Conservation (phyloP, 2,797 vertebrate genomes). For the Hirundo rustica region DNA sequence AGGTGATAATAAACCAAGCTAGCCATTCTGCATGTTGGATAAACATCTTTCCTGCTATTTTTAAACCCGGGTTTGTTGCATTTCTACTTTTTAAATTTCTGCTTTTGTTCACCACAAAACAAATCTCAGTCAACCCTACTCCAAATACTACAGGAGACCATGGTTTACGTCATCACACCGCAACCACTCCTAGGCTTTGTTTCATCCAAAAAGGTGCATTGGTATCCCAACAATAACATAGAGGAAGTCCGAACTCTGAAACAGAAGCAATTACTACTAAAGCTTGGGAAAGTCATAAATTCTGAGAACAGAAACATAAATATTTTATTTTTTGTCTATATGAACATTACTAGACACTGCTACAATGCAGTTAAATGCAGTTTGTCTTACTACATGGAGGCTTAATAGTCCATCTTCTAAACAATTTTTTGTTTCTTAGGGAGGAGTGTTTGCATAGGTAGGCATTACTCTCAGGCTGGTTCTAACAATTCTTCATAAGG, state of each 20-base stretch:
- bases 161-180: neutral
- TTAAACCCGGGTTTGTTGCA: neutral
- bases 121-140: neutral
- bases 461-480: neutral
- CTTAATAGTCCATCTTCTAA: neutral
- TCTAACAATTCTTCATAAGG: neutral
- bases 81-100: neutral
- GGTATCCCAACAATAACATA: rapidly evolving
- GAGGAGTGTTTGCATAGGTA: neutral
- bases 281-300: neutral
- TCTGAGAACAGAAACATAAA: neutral
- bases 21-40: neutral
- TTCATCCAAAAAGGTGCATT: neutral
- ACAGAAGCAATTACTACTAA: neutral
- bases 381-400: neutral
- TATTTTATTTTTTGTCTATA: neutral
- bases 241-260: neutral
- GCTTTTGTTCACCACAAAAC: neutral
- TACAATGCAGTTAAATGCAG: neutral
- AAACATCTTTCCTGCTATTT: neutral
- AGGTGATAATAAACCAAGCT: neutral
- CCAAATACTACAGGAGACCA: neutral
- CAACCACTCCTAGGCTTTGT: neutral
- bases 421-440: neutral
- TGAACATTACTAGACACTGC: neutral